Evolutionary conservation across 1,140 invertebrate genomes (phyloP), one percentile per base, ranked within the genome.

Genomic region (Matsumurasca onukii): DNA sequence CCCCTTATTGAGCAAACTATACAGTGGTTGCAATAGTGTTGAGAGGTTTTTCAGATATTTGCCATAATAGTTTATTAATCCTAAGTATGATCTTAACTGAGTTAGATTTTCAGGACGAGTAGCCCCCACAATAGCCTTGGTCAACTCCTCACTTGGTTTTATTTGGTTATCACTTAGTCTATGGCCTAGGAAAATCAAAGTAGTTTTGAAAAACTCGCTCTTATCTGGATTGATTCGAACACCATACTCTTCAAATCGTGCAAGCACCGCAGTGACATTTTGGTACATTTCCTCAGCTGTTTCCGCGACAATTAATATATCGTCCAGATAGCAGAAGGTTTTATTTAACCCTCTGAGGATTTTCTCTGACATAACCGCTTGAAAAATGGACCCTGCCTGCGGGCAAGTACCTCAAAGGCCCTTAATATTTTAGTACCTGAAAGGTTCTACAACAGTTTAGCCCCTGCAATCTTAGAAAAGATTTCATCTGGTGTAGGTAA

Each of bases 31-130:
- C 34, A 45, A 45, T 12, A 45, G 9, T 45, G 34, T 55, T 17
- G 74, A 34, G 2, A 69, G 27, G 59, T 70, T 70, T 17, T 20
- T 20, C 29, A 61, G 29, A 61, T 24, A 61, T 31, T 61, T 61
- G 1, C 25, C 57, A 61, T 61, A 61, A 27, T 61, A 61, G 31
- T 61, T 61, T n/a, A 61, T 17, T 22, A 61, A 27, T 29, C 57
- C 57, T 61, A 61, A 61, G 57, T 61, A 61, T 29, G 57, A 20
- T n/a, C 31, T 61, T 27, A 61, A 61, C 29, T 61, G 13, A 22
- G 57, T 29, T 31, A 61, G 17, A 61, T 61, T 61, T 61, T 20
- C 29, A 61, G 57, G 57, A n/a, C n/a, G 57, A 29, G 25, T 17
- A 61, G 57, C 25, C 29, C 29, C 25, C 17, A 61, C 57, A 61